Conservation (phyloP, 1,140 invertebrate genomes). For the Drosophila elegans region DNA sequence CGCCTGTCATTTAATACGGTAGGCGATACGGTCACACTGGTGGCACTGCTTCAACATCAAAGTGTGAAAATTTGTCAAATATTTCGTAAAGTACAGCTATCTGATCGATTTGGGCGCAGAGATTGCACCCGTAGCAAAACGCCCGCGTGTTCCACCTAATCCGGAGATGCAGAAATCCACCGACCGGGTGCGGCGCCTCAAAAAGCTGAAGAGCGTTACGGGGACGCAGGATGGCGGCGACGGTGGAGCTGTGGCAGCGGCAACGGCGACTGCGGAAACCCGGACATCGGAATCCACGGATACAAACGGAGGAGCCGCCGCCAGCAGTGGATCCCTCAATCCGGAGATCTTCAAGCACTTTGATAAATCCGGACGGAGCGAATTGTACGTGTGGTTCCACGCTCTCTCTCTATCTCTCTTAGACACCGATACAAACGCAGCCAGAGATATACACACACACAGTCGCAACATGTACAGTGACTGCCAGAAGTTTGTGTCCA, state of each 20-base stretch:
- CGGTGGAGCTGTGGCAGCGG: slow-evolving; percentile 8
- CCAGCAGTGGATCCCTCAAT: slow-evolving; percentile 40
- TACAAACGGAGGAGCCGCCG: slow-evolving; percentile 33
- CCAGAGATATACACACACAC: slow-evolving; percentile 22
- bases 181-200: slow-evolving; percentile 60
- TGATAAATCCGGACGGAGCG: slow-evolving; percentile 73
- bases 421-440: slow-evolving; percentile 21
- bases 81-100: slow-evolving; percentile 40
- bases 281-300: slow-evolving; percentile 32
- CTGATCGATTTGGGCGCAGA: slow-evolving; percentile 5
- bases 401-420: background rate
- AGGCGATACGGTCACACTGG: background rate
- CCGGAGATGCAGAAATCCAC: slow-evolving; percentile 14
- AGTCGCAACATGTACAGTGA: slow-evolving; percentile 21
- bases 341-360: slow-evolving; percentile 79
- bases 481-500: slow-evolving; percentile 33
- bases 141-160: slow-evolving; percentile 22
- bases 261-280: slow-evolving; percentile 21
- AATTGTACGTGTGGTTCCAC: slow-evolving; percentile 75
- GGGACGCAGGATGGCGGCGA: slow-evolving; percentile 48
- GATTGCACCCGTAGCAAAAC: slow-evolving; percentile 8
- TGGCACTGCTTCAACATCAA: slow-evolving; percentile 31
- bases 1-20: background rate
- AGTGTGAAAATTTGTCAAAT: slow-evolving; percentile 66
- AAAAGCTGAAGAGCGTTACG: slow-evolving; percentile 73